Base-by-base conservation (phyloP, 2,888 invertebrate species). In the Orchestes rusci region DNA sequence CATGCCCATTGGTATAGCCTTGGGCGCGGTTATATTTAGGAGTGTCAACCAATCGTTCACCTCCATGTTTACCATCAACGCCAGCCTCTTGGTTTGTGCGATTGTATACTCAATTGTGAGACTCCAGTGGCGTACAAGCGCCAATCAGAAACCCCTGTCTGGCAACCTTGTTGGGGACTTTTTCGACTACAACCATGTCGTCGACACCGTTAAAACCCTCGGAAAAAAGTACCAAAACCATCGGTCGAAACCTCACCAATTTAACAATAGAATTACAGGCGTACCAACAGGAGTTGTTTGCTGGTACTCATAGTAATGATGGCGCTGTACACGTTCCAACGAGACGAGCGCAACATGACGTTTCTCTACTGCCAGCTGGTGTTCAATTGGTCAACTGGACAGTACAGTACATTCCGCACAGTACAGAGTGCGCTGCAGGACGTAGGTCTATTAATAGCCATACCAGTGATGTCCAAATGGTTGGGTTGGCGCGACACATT, bases 271-370 rank as follows among this genome's bases (percentile, higher is more conserved):
- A 30, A 23, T 23, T 8, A 23, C 5, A 23, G 5, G 27, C 71
- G 89, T 8, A 59, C 69, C 0, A 70, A 74, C 3, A 73, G 84
- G 51, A 59, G 74, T 20, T 82, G 79, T 53, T 64, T 89, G 2
- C 74, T 80, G 66, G 69, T 86, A 27, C 65, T 88, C n/a, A 73
- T 89, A 8, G 57, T 81, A 7, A 76, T 82, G 13, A 86, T 88
- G 85, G 79, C 77, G 1, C 70, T 86, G 37, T 89, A 88, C 57
- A 84, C 86, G 36, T 88, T 87, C 61, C 87, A 88, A 65, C 74
- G 88, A 61, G 90, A 90, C 61, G 90, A 91, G 60, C 80, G 79
- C 51, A 78, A 77, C 15, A 81, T 85, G 60, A 73, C 82, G 59
- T 87, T 80, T 55, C 64, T 90, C 36, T 91, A 86, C 60, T 81